phyloP scores from a whole-genome alignment of 2,797 vertebrate species.

The Iguana delicatissima region DNA sequence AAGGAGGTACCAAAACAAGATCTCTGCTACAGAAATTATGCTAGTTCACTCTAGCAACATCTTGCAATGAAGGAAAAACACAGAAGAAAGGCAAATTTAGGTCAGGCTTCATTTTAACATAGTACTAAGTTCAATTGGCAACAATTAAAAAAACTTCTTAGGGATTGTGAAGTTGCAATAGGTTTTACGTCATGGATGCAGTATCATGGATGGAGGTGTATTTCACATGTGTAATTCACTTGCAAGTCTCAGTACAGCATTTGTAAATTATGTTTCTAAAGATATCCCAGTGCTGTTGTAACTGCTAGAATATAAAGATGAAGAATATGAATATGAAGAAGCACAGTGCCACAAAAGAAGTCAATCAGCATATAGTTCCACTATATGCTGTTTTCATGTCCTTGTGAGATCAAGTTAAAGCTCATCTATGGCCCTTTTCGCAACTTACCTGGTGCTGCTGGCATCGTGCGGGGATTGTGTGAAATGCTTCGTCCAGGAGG shows the following conservation, averaged over 20 bases:
- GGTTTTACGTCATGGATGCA: background rate
- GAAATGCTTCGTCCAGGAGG: too few relatives aligned
- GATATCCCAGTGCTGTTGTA: background rate
- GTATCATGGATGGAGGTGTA: background rate
- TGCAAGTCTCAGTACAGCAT: background rate
- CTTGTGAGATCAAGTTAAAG: background rate
- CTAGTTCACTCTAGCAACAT: background rate
- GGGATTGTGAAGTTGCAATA: background rate
- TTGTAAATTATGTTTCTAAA: conserved; percentile 12
- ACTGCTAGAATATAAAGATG: background rate
- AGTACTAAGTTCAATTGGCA: background rate
- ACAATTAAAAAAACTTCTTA: background rate
- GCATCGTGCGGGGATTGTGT: too few relatives aligned
- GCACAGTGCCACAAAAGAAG: background rate
- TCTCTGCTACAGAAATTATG: background rate
- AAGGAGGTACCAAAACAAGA: conserved; percentile 49
- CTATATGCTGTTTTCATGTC: background rate
- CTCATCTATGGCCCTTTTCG: background rate
- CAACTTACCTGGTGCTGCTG: too few relatives aligned
- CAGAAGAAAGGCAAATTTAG: conserved; percentile 20
- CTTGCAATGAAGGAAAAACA: background rate
- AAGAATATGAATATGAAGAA: background rate
- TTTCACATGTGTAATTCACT: background rate
- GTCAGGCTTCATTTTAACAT: background rate
- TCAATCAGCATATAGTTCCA: background rate